phyloP scores from a whole-genome alignment of 1,140 invertebrate genomes.

The Cataglyphis hispanica region DNA sequence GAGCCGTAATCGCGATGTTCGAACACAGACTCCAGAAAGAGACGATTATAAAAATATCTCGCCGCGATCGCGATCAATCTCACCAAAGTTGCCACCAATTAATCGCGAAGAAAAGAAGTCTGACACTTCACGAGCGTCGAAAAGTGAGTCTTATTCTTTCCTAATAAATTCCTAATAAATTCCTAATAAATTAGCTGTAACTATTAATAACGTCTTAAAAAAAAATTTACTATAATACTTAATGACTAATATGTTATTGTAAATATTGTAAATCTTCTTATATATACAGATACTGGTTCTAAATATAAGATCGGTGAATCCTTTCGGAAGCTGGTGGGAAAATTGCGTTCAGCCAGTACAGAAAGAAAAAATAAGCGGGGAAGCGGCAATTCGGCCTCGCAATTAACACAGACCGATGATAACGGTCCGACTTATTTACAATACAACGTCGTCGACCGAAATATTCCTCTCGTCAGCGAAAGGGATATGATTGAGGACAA shows the following conservation, averaged over 20 bases:
- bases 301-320: slow-evolving; percentile 87
- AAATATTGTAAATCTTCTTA: background rate
- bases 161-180: too few relatives aligned
- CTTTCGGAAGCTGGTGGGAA: slow-evolving; percentile 92
- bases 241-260: too few relatives aligned
- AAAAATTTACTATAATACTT: background rate
- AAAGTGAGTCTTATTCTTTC: slow-evolving; percentile 61
- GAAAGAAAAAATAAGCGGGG: slow-evolving; percentile 89
- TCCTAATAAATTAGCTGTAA: too few relatives aligned
- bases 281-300: slow-evolving; percentile 81
- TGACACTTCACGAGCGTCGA: slow-evolving; percentile 48
- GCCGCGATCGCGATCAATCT: slow-evolving; percentile 85
- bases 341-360: slow-evolving; percentile 91
- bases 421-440: slow-evolving; percentile 87
- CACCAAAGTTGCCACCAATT: slow-evolving; percentile 76
- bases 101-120: slow-evolving; percentile 61
- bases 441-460: slow-evolving; percentile 88
- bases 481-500: slow-evolving; percentile 64
- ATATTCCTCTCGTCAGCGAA: slow-evolving; percentile 82
- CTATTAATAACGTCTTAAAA: background rate
- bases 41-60: slow-evolving; percentile 75
- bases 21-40: slow-evolving; percentile 57
- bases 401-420: slow-evolving; percentile 86
- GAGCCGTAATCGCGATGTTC: slow-evolving; percentile 76
- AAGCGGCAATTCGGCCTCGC: slow-evolving; percentile 75